Evolutionary conservation across 2,113 vertebrate species (phyloP), one percentile per base, ranked within the genome.

Genomic region (Octodon degus): DNA sequence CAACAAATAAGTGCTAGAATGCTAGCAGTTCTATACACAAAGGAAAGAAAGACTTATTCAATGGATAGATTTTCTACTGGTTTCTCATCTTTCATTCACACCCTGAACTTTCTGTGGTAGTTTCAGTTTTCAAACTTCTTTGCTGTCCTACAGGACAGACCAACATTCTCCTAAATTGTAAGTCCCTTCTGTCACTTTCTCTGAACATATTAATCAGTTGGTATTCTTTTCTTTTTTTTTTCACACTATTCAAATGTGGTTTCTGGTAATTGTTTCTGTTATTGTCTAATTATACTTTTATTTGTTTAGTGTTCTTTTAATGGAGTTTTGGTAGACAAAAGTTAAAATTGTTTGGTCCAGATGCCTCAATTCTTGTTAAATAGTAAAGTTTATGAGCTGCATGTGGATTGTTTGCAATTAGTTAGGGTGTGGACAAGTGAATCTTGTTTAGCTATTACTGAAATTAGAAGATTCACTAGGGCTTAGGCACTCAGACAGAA

Each of bases 111-210:
- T 47, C 50, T 34, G 89, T 97, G 37, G 4, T 37, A 83, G 91
- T 96, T 92, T 76, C 50, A 90, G 58, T 17, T 96, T 91, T 62
- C 37, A 89, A 65, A 90, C 4, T 94, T 90, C 47, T 96, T 88
- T 86, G 43, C 87, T 50, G 47, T 86, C 68, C 58, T 74, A 58
- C 6, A 67, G 16, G 47, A 37, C 55, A 96, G 37, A 68, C 9
- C 12, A 58, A 24, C 67, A 93, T 72, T 12, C 30, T 91, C 65
- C 16, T 43, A 91, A 27, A 27, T 22, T 91, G 0, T 76, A 89
- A 94, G 37, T 14, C 37, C 43, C 43, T 12, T 92, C 68, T 47
- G 6, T 65, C 62, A 77, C 60, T 79, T 91, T 81, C 58, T 93
- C 43, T 68, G 53, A n/a, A 8, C 14, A 77, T 92, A 50, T 86